These are phyloP conservation scores for Sebastes dallii DNA, from an alignment of 2,797 vertebrate genomes.

Conservation along the genomic window DNA sequence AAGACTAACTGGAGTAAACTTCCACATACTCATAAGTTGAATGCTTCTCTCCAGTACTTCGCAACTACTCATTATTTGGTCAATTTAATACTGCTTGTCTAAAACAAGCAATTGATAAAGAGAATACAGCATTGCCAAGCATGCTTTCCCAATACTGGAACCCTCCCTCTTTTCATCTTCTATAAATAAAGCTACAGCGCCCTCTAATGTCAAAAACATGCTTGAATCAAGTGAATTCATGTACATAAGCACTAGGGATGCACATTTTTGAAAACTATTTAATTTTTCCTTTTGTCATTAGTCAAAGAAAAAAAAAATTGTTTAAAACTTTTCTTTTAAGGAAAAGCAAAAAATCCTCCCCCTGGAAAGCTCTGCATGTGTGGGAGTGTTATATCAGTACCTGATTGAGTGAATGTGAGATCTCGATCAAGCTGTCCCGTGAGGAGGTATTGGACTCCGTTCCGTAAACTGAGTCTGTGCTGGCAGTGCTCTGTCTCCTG, in stretches of 20 bases:
- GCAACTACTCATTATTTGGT: constrained; percentile 9
- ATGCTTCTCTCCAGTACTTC: background rate
- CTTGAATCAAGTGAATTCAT: background rate
- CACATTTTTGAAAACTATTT: background rate
- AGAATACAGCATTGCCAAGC: constrained; percentile 1
- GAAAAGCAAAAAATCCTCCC: background rate
- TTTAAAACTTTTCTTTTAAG: background rate
- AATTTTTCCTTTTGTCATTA: background rate
- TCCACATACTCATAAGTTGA: background rate
- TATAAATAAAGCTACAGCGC: constrained; percentile 57
- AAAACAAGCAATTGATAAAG: constrained; percentile 31
- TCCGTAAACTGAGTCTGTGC: constrained; percentile 70
- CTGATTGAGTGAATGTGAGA: constrained; percentile 57
- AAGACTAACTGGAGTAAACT: constrained; percentile 7
- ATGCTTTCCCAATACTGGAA: background rate
- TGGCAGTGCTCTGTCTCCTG: constrained; percentile 62
- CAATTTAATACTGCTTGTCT: constrained; percentile 10
- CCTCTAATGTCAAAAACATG: constrained; percentile 55
- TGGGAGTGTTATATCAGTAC: constrained; percentile 26
- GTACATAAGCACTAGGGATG: background rate
- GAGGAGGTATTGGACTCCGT: constrained; percentile 74
- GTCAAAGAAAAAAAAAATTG: background rate
- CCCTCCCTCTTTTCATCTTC: background rate
- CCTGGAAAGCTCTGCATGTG: background rate
- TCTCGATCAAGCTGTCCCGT: constrained; percentile 66